Base-by-base conservation (phyloP, 2,888 invertebrate genomes). In the Dilophus febrilis region DNA sequence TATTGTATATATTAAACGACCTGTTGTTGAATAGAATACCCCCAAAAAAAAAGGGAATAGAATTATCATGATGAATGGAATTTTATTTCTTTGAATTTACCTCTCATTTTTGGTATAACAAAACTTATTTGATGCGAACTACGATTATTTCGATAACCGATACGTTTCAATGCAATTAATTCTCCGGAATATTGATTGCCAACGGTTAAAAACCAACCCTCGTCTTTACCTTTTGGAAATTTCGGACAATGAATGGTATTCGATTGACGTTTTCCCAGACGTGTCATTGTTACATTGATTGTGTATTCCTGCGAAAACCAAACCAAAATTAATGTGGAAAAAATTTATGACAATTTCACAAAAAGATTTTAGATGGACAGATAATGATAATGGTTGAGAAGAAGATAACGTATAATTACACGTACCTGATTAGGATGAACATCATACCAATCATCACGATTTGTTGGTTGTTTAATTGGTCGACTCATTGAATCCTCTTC, bases 221-320 rank as follows among this genome's bases (percentile, higher is more conserved):
- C 95, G 54, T 86, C 87, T 64, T 95, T 97, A 29, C 80, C 77
- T 58, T 94, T 92, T 2, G 88, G 79, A 66, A 90, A 97, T 45
- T 77, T 74, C 0, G 87, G 84, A 44, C 87, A 79, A 44, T 78
- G 65, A n/a, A 82, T 84, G 38, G 74, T 62, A 14, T 78, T 78
- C 49, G 71, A 71, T 51, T 65, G 70, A 2, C 65, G 59, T 38
- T 67, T 64, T 28, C 64, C 61, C 52, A 69, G 67, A 29, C 74
- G 67, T 28, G 58, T 61, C 49, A 70, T 58, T 26, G 66, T 67
- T 3, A 84, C 60, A 12, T 68, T 57, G 12, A 85, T 55, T 1
- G 77, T 76, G 59, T 83, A 87, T 55, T 82, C 81, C 65, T 70
- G 52, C 44, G 40, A 14, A 19, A 18, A 16, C 6, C 22, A 30